Conservation (phyloP, 2,888 invertebrate genomes). For the Drosophila atroscutellata region DNA sequence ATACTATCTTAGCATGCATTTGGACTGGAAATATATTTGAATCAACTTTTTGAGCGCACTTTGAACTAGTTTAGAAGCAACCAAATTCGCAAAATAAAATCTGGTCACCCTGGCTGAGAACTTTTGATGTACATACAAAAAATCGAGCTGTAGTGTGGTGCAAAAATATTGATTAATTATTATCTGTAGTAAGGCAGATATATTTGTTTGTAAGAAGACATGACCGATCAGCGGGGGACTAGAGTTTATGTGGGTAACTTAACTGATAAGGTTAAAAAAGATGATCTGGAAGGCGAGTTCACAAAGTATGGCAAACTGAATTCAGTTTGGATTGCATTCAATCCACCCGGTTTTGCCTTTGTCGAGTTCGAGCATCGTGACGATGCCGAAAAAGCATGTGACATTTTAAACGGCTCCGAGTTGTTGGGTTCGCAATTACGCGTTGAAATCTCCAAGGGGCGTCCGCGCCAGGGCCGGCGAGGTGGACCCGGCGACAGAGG, state of each 20-base stretch:
- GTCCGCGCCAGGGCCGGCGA: conserved; percentile 89
- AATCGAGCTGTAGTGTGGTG: conserved; percentile 61
- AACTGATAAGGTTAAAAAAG: conserved; percentile 94
- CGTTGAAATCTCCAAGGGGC: conserved; percentile 94
- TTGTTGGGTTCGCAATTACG: conserved; percentile 94
- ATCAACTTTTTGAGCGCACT: neutral
- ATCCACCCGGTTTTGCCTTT: conserved; percentile 97
- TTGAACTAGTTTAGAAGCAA: conserved; percentile 17
- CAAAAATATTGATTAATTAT: conserved; percentile 72
- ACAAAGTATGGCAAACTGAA: conserved; percentile 96
- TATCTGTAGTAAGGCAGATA: conserved; percentile 50
- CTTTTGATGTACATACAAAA: conserved; percentile 77
- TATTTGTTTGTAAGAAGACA: conserved; percentile 64
- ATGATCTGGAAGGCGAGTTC: conserved; percentile 95
- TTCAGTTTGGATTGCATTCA: conserved; percentile 96
- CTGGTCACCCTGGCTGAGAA: conserved; percentile 58
- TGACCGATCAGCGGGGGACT: conserved; percentile 87
- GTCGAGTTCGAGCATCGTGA: conserved; percentile 95
- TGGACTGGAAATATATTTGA: neutral
- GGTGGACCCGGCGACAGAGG: conserved; percentile 85
- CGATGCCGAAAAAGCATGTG: conserved; percentile 95
- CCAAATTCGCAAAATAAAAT: conserved; percentile 6
- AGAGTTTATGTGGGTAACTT: conserved; percentile 96
- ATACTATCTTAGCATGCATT: neutral
- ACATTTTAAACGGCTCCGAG: conserved; percentile 93